Base-by-base conservation (phyloP, 37 sponge, comb jelly and placozoan species). In the Tethya wilhelma region DNA sequence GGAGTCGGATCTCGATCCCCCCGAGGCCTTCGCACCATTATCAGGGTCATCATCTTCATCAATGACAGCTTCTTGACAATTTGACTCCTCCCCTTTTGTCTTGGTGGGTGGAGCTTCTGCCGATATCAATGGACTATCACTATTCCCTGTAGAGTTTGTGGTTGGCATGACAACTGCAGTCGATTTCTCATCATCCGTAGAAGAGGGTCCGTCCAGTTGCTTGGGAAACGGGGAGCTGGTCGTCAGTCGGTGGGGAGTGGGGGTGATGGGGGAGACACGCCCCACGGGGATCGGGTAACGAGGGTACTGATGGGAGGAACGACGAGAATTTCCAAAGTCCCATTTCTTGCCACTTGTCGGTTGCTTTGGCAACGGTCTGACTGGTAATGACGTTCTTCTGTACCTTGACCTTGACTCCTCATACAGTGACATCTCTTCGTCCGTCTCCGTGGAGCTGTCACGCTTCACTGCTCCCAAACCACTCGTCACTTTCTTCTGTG, bases 321-420 rank as follows among this genome's bases (percentile, higher is more conserved):
- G 43, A 8, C 64, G 63, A 38, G 82, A 40, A 25, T 75, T 84
- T n/a, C n/a, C n/a, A 46, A 81, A 81, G 63, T 67, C 44, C 85
- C 77, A 84, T 25, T n/a, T 62, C 31, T 34, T 45, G 8, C 44
- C 45, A n/a, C 44, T n/a, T 4, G n/a, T 43, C 11, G 38, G 30
- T 32, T 64, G 28, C 12, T 17, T 11, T 0, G 67, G 82, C 5
- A 40, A 43, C 4, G 69, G 2, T 41, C 7, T 69, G 1, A 42
- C 69, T 2, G 69, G 6, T 2, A 40, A 43, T 7, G 36, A 32
- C 7, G 69, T 40, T 43, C 69, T 38, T 1, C 69, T 23, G 25
- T 2, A 7, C 43, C n/a, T 69, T 11, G 42, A 26, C 44, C 39
- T 26, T 4, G 1, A 20, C 43, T 58, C 41, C 4, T 58, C 85